Conservation (phyloP, 2,797 vertebrate species). For the Dicrostonyx torquatus region DNA sequence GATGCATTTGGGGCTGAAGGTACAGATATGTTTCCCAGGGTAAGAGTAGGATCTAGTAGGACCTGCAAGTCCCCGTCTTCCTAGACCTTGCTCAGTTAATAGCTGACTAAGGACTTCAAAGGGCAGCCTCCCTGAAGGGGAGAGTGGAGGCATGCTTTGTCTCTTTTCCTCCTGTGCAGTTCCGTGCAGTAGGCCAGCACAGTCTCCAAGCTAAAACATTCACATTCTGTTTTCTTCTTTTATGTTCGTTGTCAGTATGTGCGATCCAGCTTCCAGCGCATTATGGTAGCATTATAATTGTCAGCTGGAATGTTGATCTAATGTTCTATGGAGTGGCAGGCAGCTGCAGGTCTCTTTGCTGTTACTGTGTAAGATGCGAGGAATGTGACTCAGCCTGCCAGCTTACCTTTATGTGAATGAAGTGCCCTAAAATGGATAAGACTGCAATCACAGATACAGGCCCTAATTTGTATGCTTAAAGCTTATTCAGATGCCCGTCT, state of each 20-base stretch:
- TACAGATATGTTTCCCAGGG: background rate
- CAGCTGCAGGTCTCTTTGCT: background rate
- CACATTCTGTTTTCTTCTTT: background rate
- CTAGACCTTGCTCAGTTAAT: background rate
- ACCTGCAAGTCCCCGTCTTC: background rate
- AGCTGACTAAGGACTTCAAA: background rate
- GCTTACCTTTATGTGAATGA: background rate
- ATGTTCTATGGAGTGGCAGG: background rate
- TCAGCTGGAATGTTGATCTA: conserved; percentile 37
- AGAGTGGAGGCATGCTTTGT: background rate
- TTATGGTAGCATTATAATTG: background rate
- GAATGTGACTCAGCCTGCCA: background rate
- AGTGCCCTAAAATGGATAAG: background rate
- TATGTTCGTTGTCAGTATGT: background rate
- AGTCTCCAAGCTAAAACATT: background rate
- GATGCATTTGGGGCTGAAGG: background rate
- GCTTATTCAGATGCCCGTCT: background rate
- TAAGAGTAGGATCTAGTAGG: background rate
- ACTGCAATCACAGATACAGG: background rate
- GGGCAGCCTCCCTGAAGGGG: background rate
- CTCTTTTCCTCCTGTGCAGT: background rate
- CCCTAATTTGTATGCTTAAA: background rate
- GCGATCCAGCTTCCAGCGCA: background rate
- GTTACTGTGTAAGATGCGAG: background rate
- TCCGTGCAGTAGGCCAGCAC: background rate